A percentile compares a stretch with the other conserved stretches of the same genome.
Conservation (phyloP, 2,797 vertebrate genomes). For the Phrynocephalus guinanensis region DNA sequence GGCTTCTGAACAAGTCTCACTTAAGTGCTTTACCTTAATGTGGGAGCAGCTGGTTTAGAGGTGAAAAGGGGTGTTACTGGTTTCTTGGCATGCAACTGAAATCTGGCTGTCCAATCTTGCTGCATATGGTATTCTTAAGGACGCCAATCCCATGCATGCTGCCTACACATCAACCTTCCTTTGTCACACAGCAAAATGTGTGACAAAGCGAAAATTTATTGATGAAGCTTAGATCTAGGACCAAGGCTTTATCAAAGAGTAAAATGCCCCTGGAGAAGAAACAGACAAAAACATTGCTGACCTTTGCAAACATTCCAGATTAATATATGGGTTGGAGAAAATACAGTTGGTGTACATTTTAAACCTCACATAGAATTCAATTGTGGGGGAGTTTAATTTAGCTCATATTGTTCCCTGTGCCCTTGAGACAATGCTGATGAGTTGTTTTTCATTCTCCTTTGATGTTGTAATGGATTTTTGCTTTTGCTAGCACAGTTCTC, state of each 20-base stretch:
- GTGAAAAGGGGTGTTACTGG: too few species aligned
- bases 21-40: too few species aligned
- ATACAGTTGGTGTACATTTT: background rate
- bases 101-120: background rate
- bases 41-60: too few species aligned
- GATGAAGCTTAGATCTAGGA: background rate
- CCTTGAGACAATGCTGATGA: background rate
- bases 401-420: background rate
- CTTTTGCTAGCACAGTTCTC: background rate
- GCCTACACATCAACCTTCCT: background rate
- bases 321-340: background rate
- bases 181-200: background rate
- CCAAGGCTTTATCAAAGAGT: background rate
- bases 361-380: background rate
- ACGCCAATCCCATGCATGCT: background rate
- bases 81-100: too few species aligned
- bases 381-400: background rate
- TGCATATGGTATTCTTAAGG: background rate
- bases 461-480: background rate
- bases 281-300: background rate
- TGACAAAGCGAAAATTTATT: background rate
- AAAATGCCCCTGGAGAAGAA: background rate
- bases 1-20: too few species aligned
- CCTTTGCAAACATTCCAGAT: background rate
- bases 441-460: background rate